Base-by-base conservation (phyloP, 2,797 vertebrate genomes). In the Halcyon badia region DNA sequence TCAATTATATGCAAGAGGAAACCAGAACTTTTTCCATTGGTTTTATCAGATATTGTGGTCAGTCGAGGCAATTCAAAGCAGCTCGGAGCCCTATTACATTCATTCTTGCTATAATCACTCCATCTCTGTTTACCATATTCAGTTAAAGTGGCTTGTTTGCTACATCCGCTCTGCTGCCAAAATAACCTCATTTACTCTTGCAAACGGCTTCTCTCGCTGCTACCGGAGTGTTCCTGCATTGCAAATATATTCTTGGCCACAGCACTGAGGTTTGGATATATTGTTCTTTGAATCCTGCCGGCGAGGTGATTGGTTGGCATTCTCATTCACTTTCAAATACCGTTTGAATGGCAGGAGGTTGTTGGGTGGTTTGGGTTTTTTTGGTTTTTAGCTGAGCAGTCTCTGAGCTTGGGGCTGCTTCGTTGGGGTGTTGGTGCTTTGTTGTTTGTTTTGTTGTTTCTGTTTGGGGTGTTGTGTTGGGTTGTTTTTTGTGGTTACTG, bases 1-100 rank as follows among this genome's bases (percentile, higher is more conserved):
- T 98, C 98, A 99, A 98, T 99, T 99, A 98, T 98, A 98, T 98
- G 98, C 98, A 98, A 98, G 98, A 99, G 99, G 99, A 99, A 99
- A 99, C 98, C 98, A 98, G 98, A 98, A 98, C 95, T 98, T 99
- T 98, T 98, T 99, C 99, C 99, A 98, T 97, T 97, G 97, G 97
- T 98, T 98, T 99, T 99, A 99, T 99, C 99, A 98, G 99, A 99
- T 99, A 97, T 98, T 99, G 99, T 96, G 98, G 99, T 98, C 92
- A 97, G 97, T 97, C 64, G 69, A 98, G 97, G 98, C 97, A 98
- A 98, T 97, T 97, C 98, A 98, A 97, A 98, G 98, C 98, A 98
- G 98, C 97, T 98, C 98, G 89, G 95, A 98, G 98, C 98, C 96
- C 93, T 94, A 96, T 98, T 97, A 75, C 94, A 51, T 96, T 97